Percentiles rank a stretch among this genome's conserved stretches.
Evolutionary conservation across 1,140 invertebrate species (phyloP).

Genomic region (Heterodera schachtii): DNA sequence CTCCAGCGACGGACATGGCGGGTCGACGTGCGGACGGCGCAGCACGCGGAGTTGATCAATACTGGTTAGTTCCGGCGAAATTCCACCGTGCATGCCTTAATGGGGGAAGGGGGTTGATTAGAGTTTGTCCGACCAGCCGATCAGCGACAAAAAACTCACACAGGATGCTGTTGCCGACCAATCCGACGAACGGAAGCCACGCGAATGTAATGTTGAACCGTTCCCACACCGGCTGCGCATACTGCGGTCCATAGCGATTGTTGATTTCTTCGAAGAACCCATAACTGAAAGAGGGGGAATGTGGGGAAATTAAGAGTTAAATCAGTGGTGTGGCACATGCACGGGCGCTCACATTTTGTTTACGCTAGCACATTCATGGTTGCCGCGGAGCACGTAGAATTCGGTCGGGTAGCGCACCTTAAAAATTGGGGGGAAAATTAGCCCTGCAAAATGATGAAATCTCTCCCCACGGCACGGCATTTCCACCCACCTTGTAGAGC

Average conservation of each 20-base stretch:
- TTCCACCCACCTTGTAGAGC: no score
- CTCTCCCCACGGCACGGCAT: no score
- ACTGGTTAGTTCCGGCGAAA: background rate
- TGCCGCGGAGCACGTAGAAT: constrained; percentile 11
- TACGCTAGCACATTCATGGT: constrained; percentile 11
- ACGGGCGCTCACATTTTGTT: background rate
- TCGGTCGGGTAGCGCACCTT: constrained; percentile 3
- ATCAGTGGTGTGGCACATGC: no score
- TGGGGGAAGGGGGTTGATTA: background rate
- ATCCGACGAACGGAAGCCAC: background rate
- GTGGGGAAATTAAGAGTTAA: no score
- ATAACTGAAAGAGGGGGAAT: background rate
- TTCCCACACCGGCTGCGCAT: background rate
- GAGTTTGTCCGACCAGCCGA: no score
- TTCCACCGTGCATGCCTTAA: background rate
- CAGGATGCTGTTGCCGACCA: constrained; percentile 2
- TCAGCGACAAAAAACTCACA: constrained; percentile 14
- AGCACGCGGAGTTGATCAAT: constrained; percentile 59
- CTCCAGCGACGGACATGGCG: constrained; percentile 41
- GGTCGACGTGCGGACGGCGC: constrained; percentile 40
- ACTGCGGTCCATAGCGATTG: background rate
- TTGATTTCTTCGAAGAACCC: constrained; percentile 15
- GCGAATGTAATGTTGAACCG: constrained; percentile 5
- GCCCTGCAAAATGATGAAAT: no score
- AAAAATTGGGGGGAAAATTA: background rate